phyloP scores from a whole-genome alignment of 2,797 vertebrate species.

The Graptemys geographica region DNA sequence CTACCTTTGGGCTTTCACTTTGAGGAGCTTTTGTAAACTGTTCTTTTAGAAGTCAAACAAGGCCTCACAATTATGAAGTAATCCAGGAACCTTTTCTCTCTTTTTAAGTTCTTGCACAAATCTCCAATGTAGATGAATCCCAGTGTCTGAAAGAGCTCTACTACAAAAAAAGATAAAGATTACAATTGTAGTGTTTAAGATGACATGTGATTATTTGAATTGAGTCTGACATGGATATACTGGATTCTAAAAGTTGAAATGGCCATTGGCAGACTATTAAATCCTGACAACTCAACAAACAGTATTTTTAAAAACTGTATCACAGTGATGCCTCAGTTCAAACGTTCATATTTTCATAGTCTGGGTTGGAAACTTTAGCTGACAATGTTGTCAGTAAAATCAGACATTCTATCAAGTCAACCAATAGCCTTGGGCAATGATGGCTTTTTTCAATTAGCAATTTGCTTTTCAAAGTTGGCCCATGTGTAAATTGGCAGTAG shows the following conservation, averaged over 20 bases:
- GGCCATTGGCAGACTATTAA: constrained; percentile 24
- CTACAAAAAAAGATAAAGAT: constrained; percentile 33
- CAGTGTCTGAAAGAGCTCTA: constrained; percentile 24
- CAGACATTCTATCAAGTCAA: constrained; percentile 22
- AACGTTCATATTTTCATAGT: constrained; percentile 34
- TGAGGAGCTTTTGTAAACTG: constrained; percentile 71
- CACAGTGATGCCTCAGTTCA: constrained; percentile 30
- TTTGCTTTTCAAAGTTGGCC: constrained; percentile 49
- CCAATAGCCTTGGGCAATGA: constrained; percentile 37
- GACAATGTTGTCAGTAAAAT: constrained; percentile 58
- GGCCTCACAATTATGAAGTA: constrained; percentile 58
- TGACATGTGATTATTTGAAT: constrained; percentile 56
- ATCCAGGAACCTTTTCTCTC: constrained; percentile 36
- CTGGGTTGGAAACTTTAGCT: constrained; percentile 38
- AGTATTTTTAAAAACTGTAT: constrained; percentile 28
- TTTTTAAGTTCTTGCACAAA: constrained; percentile 60
- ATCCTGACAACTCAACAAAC: neutral
- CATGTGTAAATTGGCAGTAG: constrained; percentile 4
- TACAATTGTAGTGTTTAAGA: constrained; percentile 27
- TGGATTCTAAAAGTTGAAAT: constrained; percentile 25
- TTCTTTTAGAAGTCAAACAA: constrained; percentile 77
- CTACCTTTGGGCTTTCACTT: constrained; percentile 71
- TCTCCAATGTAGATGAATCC: neutral
- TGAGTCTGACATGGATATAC: constrained; percentile 27
- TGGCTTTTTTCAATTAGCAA: constrained; percentile 57